Base-by-base conservation (phyloP, 1,140 invertebrate genomes). In the Babylonia areolata region DNA sequence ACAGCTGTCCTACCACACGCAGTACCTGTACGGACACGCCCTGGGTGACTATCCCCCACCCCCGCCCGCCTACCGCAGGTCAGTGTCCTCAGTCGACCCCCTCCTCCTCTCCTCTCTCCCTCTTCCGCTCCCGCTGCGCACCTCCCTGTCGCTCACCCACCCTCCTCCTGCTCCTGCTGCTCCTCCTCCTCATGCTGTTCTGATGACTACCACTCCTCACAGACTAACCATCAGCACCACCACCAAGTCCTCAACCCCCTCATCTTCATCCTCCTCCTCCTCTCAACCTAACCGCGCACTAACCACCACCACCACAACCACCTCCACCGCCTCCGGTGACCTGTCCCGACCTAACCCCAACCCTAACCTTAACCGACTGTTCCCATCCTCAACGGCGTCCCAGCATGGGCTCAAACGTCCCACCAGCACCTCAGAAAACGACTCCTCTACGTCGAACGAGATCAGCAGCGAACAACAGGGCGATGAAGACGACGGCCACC, bases 31-130 rank as follows among this genome's bases (percentile, higher is more conserved):
- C 78, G 46, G 78, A 1, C 11, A 17, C 28, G 51, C 78, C n/a
- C 78, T 80, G 28, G 78, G 78, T 28, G 23, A 54, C 78, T 39
- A 75, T n/a, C 78, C 78, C 28, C 78, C 40, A 15, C 78, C 46
- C n/a, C 42, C 78, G 2, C 39, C 78, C 23, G 40, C 42, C n/a
- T 80, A 80, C 78, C 40, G 33, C n/a, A 80, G 78, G 78, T 80
- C 78, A 80, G 78, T 80, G 11, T 54, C 78, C 28, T 3, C 78
- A 15, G n/a, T 80, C 42, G 78, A n/a, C 9, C 1, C 78, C 17
- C 78, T 80, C 78, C 78, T 80, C 35, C 78, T 80, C 78, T 42
- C 54, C 35, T 77, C 75, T 77, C 35, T 77, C 33, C 75, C 75
- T 1, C 12, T 77, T 28, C 46, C 46, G 9, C n/a, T n/a, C n/a